Conservation (phyloP, 2,113 vertebrate genomes). For the Zeus faber region DNA sequence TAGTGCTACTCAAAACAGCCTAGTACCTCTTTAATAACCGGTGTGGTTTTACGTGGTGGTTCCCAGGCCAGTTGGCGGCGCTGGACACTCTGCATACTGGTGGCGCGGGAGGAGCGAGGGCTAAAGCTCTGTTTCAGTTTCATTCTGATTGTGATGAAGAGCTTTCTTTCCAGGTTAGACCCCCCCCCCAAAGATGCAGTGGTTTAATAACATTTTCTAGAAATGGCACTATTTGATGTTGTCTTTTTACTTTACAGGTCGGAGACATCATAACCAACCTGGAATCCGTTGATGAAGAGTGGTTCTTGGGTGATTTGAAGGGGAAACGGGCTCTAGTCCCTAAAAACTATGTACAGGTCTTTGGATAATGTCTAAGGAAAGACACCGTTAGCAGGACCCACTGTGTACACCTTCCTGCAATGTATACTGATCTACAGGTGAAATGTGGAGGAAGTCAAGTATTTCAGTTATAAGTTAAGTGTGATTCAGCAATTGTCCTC, state of each 20-base stretch:
- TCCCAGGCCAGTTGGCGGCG: conserved; percentile 30
- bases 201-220: background rate
- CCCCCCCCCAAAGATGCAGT: background rate
- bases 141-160: conserved; percentile 84
- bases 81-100: conserved; percentile 20
- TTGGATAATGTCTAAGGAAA: conserved; percentile 57
- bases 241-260: conserved; percentile 64
- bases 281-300: conserved; percentile 83
- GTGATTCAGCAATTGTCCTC: too few relatives aligned
- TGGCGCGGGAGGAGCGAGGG: conserved; percentile 64
- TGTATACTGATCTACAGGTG: too few relatives aligned
- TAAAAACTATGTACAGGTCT: conserved; percentile 83
- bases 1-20: too few relatives aligned
- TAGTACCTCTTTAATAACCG: too few relatives aligned
- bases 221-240: background rate
- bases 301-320: conserved; percentile 84
- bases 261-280: conserved; percentile 82
- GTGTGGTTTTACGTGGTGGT: too few relatives aligned
- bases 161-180: conserved; percentile 83
- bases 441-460: too few relatives aligned
- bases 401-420: background rate
- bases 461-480: too few relatives aligned
- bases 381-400: background rate
- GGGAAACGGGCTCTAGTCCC: conserved; percentile 86
- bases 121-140: conserved; percentile 83